phyloP scores from a whole-genome alignment of 2,888 invertebrate species.

The Megastigmus dorsalis region DNA sequence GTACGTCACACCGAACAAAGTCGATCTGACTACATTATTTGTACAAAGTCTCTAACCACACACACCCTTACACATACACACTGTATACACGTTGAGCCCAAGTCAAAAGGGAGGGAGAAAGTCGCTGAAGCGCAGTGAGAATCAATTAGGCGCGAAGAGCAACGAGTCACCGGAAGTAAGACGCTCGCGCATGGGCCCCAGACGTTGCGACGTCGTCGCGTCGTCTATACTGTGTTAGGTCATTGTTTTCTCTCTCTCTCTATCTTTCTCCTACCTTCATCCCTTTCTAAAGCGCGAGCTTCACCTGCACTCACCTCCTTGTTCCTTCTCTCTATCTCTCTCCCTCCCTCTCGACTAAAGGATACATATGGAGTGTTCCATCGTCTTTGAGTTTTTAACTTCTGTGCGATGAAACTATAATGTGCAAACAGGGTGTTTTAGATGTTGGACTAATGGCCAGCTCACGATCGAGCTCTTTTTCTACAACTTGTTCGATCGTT shows the following conservation, averaged over 20 bases:
- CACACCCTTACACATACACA: background rate
- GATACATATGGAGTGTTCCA: too few species aligned
- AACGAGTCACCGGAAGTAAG: slow-evolving; percentile 23
- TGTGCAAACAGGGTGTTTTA: too few species aligned
- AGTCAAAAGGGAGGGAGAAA: slow-evolving; percentile 12
- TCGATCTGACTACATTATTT: background rate
- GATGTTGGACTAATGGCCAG: too few species aligned
- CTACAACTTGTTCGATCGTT: too few species aligned
- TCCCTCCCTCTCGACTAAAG: too few species aligned
- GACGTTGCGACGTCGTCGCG: slow-evolving; percentile 14
- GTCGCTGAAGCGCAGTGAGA: slow-evolving; percentile 7
- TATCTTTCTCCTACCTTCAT: background rate
- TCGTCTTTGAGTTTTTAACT: too few species aligned
- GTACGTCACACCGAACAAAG: too few species aligned
- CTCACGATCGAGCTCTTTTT: too few species aligned
- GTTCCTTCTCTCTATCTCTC: background rate
- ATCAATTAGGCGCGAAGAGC: slow-evolving; percentile 33
- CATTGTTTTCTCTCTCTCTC: slow-evolving; percentile 44
- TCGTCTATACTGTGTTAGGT: too few species aligned
- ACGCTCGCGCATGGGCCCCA: slow-evolving; percentile 1
- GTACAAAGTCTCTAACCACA: background rate
- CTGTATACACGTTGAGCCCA: background rate
- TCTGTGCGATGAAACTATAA: too few species aligned
- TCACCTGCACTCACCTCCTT: background rate
- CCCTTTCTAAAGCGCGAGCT: background rate